phyloP scores from a whole-genome alignment of 30 jellyfish, hydroid and myxozoan genomes.

The Catostylus mosaicus region DNA sequence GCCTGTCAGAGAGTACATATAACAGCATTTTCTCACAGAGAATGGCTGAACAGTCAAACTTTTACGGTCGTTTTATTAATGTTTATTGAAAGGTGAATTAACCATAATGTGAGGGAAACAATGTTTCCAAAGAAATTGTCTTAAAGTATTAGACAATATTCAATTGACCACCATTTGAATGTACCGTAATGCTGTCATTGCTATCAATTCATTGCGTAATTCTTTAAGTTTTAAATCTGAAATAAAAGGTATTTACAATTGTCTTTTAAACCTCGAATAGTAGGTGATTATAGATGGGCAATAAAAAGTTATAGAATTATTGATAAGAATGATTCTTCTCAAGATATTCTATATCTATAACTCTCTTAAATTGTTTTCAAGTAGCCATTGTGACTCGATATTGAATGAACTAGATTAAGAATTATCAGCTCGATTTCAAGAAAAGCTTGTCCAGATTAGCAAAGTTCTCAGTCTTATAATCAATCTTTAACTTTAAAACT shows the following conservation, averaged over 20 bases:
- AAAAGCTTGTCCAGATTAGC: too few species aligned
- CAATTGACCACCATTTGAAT: slow-evolving; percentile 6
- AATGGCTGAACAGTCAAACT: neutral
- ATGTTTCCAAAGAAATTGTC: slow-evolving; percentile 11
- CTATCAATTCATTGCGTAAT: neutral
- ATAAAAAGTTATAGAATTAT: neutral
- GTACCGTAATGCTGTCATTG: slow-evolving; percentile 1
- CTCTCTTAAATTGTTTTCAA: too few species aligned
- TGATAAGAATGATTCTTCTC: neutral
- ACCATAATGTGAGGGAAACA: neutral
- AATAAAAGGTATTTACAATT: neutral
- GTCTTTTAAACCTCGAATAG: neutral
- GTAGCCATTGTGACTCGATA: too few species aligned
- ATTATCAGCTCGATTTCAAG: too few species aligned
- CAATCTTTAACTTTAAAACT: too few species aligned
- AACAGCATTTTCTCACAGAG: neutral
- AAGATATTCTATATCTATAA: neutral
- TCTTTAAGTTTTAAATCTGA: neutral
- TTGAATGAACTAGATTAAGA: too few species aligned
- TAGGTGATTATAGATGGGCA: neutral
- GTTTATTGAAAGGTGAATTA: slow-evolving; percentile 4
- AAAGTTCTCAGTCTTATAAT: too few species aligned
- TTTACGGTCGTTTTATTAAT: neutral
- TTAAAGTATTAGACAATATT: slow-evolving; percentile 2
- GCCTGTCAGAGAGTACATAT: neutral